Evolutionary conservation across 2,888 invertebrate genomes (phyloP), one percentile per base, ranked within the genome.

Genomic region (Suillia variegata): DNA sequence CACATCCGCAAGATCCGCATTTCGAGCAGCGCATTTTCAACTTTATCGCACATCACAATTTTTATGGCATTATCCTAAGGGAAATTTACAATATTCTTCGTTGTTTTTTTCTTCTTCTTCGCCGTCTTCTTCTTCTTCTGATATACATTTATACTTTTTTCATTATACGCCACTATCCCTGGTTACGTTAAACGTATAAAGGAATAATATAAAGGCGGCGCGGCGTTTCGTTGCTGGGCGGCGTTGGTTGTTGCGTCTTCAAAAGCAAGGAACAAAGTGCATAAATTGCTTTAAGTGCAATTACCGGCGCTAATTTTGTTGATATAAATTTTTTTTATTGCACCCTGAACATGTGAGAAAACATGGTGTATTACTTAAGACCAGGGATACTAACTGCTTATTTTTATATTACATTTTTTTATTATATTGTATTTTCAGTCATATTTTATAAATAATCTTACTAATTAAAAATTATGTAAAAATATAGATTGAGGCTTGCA

Each of bases 21-120:
- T 38, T 38, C n/a, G n/a, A n/a, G n/a, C n/a, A 38, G 38, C 38
- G n/a, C 38, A 38, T 38, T 38, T 38, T 38, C 15, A 38, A 38
- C 38, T 10, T 38, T 38, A 38, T 38, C 38, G 38, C 38, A 38
- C 38, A 38, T n/a, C 38, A 38, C 38, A 38, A 38, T 38, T 38
- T 38, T 38, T 38, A 38, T 38, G 38, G 15, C 38, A 38, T 38
- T 38, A 38, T 38, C 38, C 38, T 38, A n/a, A n/a, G 38, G 38
- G 38, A 38, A 38, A 38, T 38, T 38, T 38, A 38, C 38, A 38
- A 38, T 38, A 13, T 38, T 38, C 38, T n/a, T 26, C 4, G 10
- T 5, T 5, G 38, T 4, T 4, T 10, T 13, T 38, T 38, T 38
- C 38, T 38, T 38, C 13, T 38, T 8, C 38, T 38, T 38, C 10